These are phyloP conservation scores for Molothrus ater DNA, from an alignment of 2,797 vertebrate species.

Conservation along the genomic window DNA sequence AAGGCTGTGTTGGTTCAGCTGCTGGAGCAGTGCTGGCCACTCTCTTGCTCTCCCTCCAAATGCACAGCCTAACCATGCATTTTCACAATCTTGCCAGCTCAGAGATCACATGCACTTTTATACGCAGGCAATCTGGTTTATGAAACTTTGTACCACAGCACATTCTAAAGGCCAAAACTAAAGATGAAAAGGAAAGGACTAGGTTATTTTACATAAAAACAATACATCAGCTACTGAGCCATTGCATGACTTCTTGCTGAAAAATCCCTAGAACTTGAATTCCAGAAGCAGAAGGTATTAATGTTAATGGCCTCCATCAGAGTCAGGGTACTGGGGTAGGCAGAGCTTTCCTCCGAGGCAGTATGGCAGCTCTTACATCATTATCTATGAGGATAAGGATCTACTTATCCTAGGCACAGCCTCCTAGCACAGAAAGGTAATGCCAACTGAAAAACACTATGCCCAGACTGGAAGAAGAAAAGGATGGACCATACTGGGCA, in stretches of 20 bases:
- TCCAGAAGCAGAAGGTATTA: not conserved
- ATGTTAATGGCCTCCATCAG: not conserved
- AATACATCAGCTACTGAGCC: not conserved
- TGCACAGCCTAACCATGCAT: not conserved
- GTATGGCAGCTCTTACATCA: not conserved
- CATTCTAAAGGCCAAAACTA: not conserved
- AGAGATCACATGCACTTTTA: not conserved
- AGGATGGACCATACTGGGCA: not conserved
- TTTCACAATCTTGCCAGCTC: not conserved
- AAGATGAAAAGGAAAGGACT: not conserved
- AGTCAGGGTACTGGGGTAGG: fast-evolving
- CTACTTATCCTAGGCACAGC: not conserved
- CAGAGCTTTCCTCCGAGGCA: not conserved
- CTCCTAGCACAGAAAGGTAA: not conserved
- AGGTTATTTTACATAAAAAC: not conserved
- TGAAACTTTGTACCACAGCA: not conserved
- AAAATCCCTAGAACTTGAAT: not conserved
- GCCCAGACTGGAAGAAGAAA: not conserved
- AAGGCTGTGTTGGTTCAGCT: not conserved
- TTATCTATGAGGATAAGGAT: not conserved
- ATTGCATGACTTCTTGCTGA: not conserved
- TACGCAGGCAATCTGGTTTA: not conserved
- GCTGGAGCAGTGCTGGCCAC: not conserved
- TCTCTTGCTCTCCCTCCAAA: not conserved
- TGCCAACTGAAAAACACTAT: not conserved